Base-by-base conservation (phyloP, 2,797 vertebrate genomes). In the Cossypha heuglini region DNA sequence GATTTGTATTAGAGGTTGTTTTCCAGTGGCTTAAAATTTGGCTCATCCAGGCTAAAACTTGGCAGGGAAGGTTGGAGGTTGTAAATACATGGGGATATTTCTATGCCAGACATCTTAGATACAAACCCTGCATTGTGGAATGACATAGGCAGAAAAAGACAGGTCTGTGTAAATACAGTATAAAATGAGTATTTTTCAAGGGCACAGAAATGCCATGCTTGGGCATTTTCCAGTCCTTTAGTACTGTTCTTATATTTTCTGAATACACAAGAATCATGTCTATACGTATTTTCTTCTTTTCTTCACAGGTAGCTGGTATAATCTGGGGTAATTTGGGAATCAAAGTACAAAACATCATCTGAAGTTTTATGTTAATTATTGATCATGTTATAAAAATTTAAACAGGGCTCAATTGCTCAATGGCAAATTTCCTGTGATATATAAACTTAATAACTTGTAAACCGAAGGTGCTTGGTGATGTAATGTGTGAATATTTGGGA, bases 1-100 rank as follows among this genome's bases (percentile, higher is more conserved):
- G 67, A 11, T 92, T 94, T 95, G 43, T 67, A 37, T 29, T 31
- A 69, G 35, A 91, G 40, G 22, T 26, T 80, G 35, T 63, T 82
- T 94, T 90, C 77, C 62, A 64, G 42, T n/a, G 35, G 31, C 66
- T 92, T 86, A 69, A 90, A 79, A 84, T 91, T 79, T 77, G 59
- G 66, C 76, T 88, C 57, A 80, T 28, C 29, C 29, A 42, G 57
- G 61, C 64, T 79, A 51, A 75, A 95, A 88, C 29, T 81, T 91
- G 90, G n/a, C 81, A 68, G 87, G 79, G 74, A 67, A 52, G 91
- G 25, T 57, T 43, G 48, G 66, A 67, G 40, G 20, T 74, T 93
- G 72, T 25, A 93, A 86, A 58, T 79, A 38, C 21, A 5, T 68
- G 58, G 72, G 76, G 77, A 46, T 69, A 46, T 38, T 93, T 25